These are phyloP conservation scores for Tachysurus vachellii DNA, from an alignment of 2,113 vertebrate genomes.

Conservation along the genomic window DNA sequence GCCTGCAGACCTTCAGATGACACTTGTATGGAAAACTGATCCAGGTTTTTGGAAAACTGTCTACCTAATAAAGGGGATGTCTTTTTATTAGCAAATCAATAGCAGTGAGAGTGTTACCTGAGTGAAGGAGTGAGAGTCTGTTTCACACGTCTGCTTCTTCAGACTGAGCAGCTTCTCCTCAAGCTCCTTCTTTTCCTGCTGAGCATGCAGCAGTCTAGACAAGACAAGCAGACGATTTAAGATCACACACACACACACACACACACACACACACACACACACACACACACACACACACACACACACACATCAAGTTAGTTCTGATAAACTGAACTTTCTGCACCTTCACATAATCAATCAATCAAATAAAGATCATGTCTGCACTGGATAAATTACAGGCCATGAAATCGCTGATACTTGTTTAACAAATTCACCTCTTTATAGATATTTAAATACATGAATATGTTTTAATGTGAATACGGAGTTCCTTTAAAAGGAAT, in stretches of 20 bases:
- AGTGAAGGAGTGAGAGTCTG: constrained; percentile 44
- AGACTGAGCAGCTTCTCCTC: constrained; percentile 71
- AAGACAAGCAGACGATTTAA: constrained; percentile 31
- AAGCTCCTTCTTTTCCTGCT: constrained; percentile 80
- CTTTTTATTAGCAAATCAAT: not conserved
- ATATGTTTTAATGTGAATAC: not conserved
- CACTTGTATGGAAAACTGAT: not conserved
- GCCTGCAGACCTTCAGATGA: not conserved
- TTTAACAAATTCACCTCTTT: not conserved
- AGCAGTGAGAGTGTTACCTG: constrained; percentile 59
- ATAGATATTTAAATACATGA: not conserved
- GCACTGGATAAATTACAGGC: not conserved
- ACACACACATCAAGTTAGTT: constrained; percentile 5
- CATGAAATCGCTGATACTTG: not conserved
- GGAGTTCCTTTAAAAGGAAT: not conserved
- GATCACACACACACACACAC: not conserved
- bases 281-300: not conserved
- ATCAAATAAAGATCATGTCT: not conserved
- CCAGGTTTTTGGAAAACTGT: not conserved
- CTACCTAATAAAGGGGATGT: not conserved
- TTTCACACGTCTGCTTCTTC: constrained; percentile 70
- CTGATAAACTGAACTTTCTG: not conserved
- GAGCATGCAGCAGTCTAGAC: constrained; percentile 81
- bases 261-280: constrained; percentile 15
- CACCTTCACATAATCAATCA: not conserved